Evolutionary conservation across 2,797 vertebrate species (phyloP).

Genomic region (Pyrocephalus nanus): DNA sequence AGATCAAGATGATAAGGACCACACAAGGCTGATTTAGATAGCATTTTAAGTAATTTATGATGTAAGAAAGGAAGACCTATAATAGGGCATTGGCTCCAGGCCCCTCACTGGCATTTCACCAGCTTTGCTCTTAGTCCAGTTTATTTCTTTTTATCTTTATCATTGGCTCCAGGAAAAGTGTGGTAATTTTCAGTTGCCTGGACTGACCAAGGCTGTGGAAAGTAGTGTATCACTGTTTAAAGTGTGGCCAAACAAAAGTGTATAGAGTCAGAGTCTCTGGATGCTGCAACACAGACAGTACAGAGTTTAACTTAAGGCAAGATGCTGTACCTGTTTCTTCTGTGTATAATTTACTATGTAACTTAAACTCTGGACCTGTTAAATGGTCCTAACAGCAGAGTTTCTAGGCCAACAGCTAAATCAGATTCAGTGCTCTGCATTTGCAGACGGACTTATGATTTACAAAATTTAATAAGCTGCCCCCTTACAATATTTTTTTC

Average conservation of each 20-base stretch:
- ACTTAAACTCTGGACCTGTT: constrained; percentile 67
- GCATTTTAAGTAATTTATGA: not conserved
- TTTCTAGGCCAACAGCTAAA: constrained; percentile 71
- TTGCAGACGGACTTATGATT: constrained; percentile 64
- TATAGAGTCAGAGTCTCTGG: not conserved
- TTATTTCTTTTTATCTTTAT: not conserved
- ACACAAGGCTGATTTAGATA: not conserved
- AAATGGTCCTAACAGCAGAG: constrained; percentile 68
- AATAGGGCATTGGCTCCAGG: not conserved
- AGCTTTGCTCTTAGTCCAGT: not conserved
- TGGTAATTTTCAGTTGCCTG: not conserved
- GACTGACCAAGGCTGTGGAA: not conserved
- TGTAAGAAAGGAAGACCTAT: not conserved
- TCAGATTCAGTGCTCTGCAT: constrained; percentile 44
- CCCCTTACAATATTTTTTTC: not conserved
- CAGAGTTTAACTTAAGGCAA: not conserved
- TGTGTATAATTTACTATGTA: constrained; percentile 61
- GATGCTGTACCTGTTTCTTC: constrained; percentile 31
- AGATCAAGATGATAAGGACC: not conserved
- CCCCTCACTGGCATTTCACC: not conserved
- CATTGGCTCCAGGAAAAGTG: not conserved
- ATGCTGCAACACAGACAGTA: not conserved
- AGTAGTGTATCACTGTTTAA: not conserved
- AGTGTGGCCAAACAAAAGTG: not conserved
- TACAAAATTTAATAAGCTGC: constrained; percentile 71